These are phyloP conservation scores for Passer montanus DNA, from an alignment of 2,113 vertebrate species.

Conservation along the genomic window DNA sequence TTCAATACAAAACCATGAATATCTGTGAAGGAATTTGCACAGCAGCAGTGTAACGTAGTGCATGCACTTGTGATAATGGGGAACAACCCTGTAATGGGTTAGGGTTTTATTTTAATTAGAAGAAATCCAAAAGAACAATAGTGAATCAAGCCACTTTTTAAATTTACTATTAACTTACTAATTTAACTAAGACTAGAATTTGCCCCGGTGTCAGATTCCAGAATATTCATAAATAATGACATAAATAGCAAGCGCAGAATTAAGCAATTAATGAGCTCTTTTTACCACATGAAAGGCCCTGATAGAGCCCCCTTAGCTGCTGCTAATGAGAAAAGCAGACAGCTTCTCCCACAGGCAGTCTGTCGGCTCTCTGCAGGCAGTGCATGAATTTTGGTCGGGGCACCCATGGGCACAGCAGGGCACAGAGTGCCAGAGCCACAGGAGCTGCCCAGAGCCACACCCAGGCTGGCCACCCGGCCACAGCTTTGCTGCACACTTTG, in stretches of 20 bases:
- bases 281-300: constrained; percentile 56
- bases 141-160: not conserved
- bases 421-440: not conserved
- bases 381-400: constrained; percentile 35
- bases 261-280: constrained; percentile 61
- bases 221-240: constrained; percentile 65
- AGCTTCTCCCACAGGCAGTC: constrained; percentile 62
- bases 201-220: constrained; percentile 23
- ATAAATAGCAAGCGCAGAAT: constrained; percentile 57
- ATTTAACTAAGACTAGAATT: constrained; percentile 48
- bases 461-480: not conserved
- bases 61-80: not conserved
- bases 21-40: not conserved
- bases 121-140: constrained; percentile 49
- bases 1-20: not conserved
- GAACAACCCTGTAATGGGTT: not conserved
- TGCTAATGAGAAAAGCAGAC: constrained; percentile 62
- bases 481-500: not conserved
- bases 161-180: constrained; percentile 3
- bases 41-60: not conserved
- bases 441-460: not conserved
- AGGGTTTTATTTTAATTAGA: not conserved
- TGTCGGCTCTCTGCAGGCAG: constrained; percentile 45
- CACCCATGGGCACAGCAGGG: not conserved
- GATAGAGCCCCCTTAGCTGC: constrained; percentile 52